Conservation (phyloP, 2,888 invertebrate species). For the Diogma glabrata region DNA sequence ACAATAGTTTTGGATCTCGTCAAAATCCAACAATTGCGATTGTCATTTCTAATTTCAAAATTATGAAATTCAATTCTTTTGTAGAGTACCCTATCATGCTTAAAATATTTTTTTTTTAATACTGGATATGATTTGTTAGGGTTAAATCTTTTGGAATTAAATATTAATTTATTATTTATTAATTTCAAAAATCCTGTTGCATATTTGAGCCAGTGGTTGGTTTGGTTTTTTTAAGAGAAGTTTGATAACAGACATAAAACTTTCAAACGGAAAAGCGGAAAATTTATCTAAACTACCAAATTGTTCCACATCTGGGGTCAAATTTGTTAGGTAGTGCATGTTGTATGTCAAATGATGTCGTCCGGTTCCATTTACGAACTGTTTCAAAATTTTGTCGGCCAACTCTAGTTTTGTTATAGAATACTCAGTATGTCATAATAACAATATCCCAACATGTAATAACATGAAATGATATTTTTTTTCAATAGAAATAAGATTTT, state of each 20-base stretch:
- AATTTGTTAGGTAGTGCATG: constrained; percentile 19
- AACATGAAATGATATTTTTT: constrained; percentile 19
- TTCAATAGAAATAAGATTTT: constrained; percentile 14
- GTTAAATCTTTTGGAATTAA: neutral
- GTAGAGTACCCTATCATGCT: neutral
- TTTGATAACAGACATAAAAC: constrained; percentile 18
- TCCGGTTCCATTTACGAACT: constrained; percentile 20
- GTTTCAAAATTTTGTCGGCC: constrained; percentile 17
- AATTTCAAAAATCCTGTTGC: constrained; percentile 15
- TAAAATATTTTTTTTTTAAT: constrained; percentile 1
- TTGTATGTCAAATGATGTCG: constrained; percentile 10
- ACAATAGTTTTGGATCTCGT: neutral
- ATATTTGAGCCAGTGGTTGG: constrained; percentile 19
- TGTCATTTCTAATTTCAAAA: neutral
- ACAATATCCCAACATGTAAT: constrained; percentile 19
- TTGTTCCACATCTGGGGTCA: constrained; percentile 17
- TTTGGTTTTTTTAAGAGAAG: constrained; percentile 15
- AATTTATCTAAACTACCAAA: constrained; percentile 20
- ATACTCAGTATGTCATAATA: constrained; percentile 16
- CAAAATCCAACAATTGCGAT: neutral
- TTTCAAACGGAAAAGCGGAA: constrained; percentile 20
- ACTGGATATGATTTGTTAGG: neutral
- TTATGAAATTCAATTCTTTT: constrained; percentile 1
- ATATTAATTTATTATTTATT: neutral
- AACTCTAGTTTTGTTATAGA: constrained; percentile 8